Conservation (phyloP, 2,888 invertebrate species). For the Girardia tigrina region DNA sequence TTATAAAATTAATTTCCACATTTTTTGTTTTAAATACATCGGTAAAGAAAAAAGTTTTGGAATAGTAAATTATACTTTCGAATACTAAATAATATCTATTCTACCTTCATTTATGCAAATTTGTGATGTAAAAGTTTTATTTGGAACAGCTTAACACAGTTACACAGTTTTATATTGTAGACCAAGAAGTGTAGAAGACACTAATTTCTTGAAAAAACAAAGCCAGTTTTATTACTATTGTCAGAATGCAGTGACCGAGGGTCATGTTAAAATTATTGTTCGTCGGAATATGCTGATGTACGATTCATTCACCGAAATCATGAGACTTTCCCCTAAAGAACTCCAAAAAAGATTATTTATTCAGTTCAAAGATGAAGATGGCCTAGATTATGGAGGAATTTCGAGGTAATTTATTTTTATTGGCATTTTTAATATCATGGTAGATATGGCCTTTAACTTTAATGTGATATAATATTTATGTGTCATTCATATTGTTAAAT, state of each 20-base stretch:
- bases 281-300: constrained; percentile 88
- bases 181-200: constrained; percentile 4
- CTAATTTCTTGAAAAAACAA: constrained; percentile 1
- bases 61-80: too few species aligned
- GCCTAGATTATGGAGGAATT: constrained; percentile 93
- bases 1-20: too few species aligned
- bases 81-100: too few species aligned
- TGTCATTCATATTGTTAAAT: too few species aligned
- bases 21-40: too few species aligned
- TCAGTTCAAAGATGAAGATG: constrained; percentile 96
- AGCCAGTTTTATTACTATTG: constrained; percentile 56
- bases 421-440: constrained; percentile 86
- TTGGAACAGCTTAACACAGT: too few species aligned
- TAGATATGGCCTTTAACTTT: constrained; percentile 99
- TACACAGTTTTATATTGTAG: too few species aligned
- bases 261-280: constrained; percentile 63
- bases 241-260: constrained; percentile 73
- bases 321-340: constrained; percentile 92
- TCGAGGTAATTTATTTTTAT: constrained; percentile 75
- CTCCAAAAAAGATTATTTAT: constrained; percentile 69
- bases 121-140: too few species aligned
- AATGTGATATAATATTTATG: constrained; percentile 91
- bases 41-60: too few species aligned
- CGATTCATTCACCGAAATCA: constrained; percentile 94
- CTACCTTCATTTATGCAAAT: too few species aligned